These are phyloP conservation scores for Dipodomys merriami DNA, from an alignment of 2,113 vertebrate genomes.

Conservation along the genomic window DNA sequence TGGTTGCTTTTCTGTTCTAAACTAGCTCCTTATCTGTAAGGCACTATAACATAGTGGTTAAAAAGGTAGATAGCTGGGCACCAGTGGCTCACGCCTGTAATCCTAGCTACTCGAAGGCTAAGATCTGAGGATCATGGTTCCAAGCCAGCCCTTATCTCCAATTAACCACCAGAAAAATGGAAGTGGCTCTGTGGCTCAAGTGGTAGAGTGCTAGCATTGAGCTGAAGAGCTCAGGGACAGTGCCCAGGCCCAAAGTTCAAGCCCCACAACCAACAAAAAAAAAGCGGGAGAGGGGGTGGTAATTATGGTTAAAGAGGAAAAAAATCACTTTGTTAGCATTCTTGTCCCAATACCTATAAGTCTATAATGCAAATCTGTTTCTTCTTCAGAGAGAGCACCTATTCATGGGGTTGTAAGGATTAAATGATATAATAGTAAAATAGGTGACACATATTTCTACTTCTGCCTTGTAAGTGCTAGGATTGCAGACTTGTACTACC, in stretches of 20 bases:
- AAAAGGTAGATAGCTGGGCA: not conserved
- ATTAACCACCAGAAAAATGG: no score
- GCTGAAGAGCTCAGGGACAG: no score
- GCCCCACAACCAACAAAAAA: no score
- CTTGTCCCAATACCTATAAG: not conserved
- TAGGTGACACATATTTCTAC: no score
- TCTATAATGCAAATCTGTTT: not conserved
- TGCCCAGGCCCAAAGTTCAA: no score
- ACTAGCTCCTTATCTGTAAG: not conserved
- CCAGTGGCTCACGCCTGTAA: no score
- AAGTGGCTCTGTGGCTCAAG: no score
- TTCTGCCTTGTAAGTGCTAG: not conserved
- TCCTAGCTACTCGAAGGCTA: no score
- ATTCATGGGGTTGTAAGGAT: not conserved
- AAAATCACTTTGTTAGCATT: not conserved
- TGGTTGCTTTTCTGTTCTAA: not conserved
- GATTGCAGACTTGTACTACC: not conserved
- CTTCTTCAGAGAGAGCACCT: not conserved
- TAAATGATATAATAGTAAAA: not conserved
- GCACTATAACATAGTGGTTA: not conserved
- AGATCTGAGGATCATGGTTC: no score
- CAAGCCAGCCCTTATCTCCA: no score
- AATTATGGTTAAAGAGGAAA: not conserved
- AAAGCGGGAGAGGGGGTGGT: no score
- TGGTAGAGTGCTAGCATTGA: no score